Evolutionary conservation across 2,797 vertebrate genomes (phyloP).

Genomic region (Triplophysa bombifrons): DNA sequence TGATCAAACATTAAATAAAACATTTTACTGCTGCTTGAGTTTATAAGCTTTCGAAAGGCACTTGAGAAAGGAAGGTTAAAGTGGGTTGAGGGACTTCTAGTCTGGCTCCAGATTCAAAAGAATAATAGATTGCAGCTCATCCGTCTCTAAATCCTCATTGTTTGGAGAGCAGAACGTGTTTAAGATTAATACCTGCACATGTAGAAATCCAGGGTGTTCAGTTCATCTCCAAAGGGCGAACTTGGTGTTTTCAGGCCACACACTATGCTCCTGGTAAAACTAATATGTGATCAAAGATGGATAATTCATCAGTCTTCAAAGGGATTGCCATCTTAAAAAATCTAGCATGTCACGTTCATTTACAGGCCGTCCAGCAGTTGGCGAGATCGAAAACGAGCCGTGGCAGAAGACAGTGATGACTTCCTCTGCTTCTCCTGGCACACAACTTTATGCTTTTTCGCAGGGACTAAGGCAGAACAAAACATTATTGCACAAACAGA

Average conservation of each 20-base stretch:
- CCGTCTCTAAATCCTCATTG: constrained; percentile 19
- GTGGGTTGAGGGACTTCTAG: constrained; percentile 5
- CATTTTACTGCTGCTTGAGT: constrained; percentile 23
- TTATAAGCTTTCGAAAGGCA: constrained; percentile 28
- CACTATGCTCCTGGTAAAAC: constrained; percentile 21
- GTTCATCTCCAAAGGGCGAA: constrained; percentile 17
- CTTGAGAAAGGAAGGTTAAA: constrained; percentile 25
- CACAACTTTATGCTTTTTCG: constrained; percentile 50
- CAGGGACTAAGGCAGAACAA: constrained; percentile 56
- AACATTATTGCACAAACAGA: constrained; percentile 63
- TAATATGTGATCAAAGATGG: constrained; percentile 33
- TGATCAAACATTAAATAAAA: too few species aligned
- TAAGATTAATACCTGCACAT: constrained; percentile 30
- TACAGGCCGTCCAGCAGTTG: constrained; percentile 37
- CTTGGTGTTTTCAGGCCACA: constrained; percentile 34
- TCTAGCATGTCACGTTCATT: constrained; percentile 29
- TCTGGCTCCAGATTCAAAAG: constrained; percentile 15
- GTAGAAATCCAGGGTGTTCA: constrained; percentile 23
- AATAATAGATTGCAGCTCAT: constrained; percentile 18
- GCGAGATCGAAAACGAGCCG: constrained; percentile 46
- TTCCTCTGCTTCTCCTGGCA: constrained; percentile 44
- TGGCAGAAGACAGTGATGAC: constrained; percentile 43
- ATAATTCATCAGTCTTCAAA: constrained; percentile 30
- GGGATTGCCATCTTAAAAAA: constrained; percentile 21
- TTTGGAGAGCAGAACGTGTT: constrained; percentile 23